Evolutionary conservation across 64 coral and sea anemone genomes (phyloP), one percentile per base, ranked within the genome.

Genomic region (Cladopsammia gracilis): DNA sequence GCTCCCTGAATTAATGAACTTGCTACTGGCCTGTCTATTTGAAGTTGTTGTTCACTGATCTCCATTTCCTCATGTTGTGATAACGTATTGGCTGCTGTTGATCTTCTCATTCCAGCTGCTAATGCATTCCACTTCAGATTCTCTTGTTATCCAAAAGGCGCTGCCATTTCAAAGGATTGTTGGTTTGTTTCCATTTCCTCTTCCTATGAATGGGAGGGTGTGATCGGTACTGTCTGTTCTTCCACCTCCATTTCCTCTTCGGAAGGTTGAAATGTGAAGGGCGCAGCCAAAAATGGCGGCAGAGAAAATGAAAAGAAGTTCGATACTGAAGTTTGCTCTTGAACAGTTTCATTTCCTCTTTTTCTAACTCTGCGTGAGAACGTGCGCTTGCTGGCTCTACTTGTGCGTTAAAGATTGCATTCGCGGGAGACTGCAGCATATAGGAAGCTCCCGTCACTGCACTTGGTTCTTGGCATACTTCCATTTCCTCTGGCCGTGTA

Each of bases 241-340:
- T 79, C 52, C 25, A 56, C 54, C 25, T 79, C 76, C 52, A 61
- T 79, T 4, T 48, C 72, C 20, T 68, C 65, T 20, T 68, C 65
- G 4, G 1, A 0, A 23, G 65, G 65, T 4, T 68, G 20, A n/a
- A 20, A 68, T 3, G 20, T 68, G 6, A 25, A 68, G 18, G 22
- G 65, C 23, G 65, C 65, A 5, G 19, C 20, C 6, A 68, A 25
- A 68, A 68, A 68, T 24, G 22, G 23, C 4, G 65, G 5, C 0
- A 68, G 65, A 3, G 65, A 68, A 68, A 68, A 68, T 68, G 65
- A 1, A 3, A 68, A 25, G 22, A 23, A 5, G 20, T 68, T 22
- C 65, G 19, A 68, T 10, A 24, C 4, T 10, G 65, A 68, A 7
- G 18, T 6, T 6, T 68, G 65, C 10, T 23, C 65, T 5, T 68